A percentile compares a stretch with the other conserved stretches of the same genome.
phyloP scores from a whole-genome alignment of 2,113 vertebrate species.

The Syngnathus floridae region DNA sequence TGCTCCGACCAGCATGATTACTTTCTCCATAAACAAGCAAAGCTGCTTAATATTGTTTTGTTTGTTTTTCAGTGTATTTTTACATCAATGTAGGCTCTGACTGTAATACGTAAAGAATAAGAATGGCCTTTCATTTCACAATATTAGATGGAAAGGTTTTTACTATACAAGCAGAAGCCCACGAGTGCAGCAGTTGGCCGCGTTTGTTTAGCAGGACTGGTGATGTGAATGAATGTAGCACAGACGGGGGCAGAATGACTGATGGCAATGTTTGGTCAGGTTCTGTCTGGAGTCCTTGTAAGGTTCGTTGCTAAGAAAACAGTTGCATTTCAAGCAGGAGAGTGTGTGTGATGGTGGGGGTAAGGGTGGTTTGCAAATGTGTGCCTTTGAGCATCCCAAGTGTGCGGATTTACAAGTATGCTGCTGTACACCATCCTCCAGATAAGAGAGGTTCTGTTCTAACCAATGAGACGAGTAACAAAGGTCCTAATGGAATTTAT shows the following conservation, averaged over 20 bases:
- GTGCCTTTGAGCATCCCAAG: neutral
- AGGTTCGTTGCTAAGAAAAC: conserved; percentile 49
- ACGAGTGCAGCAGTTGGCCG: neutral
- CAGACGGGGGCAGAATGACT: conserved; percentile 33
- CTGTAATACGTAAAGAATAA: neutral
- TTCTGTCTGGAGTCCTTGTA: conserved; percentile 56
- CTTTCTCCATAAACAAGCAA: neutral
- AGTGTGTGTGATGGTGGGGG: neutral
- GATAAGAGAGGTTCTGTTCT: neutral
- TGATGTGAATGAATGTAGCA: conserved; percentile 48
- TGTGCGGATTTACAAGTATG: neutral
- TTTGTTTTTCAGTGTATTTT: neutral
- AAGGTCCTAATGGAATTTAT: neutral
- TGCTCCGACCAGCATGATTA: neutral
- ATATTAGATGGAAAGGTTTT: neutral
- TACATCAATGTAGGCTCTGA: neutral
- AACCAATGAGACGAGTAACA: neutral
- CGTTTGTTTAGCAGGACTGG: conserved; percentile 34
- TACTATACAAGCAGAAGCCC: neutral
- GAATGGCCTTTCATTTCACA: neutral
- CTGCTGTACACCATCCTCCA: too few species aligned
- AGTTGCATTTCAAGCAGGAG: conserved; percentile 13
- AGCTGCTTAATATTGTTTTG: neutral
- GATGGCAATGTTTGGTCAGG: conserved; percentile 49
- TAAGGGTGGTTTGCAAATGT: neutral